Conservation (phyloP, 2,113 vertebrate genomes). For the Clarias gariepinus region DNA sequence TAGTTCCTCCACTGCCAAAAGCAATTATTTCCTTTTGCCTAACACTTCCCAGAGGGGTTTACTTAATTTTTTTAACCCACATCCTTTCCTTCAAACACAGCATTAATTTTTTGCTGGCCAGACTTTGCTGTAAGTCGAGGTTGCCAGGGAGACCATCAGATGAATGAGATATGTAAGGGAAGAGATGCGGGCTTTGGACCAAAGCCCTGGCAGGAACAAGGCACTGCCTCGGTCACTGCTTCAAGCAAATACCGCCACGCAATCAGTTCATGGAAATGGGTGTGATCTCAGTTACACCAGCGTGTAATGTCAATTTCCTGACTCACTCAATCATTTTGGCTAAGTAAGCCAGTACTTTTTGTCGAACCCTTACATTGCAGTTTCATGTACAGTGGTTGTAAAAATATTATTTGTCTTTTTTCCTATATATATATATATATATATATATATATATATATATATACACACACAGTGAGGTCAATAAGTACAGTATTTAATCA, state of each 20-base stretch:
- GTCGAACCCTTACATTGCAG: background rate
- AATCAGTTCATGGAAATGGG: conserved; percentile 24
- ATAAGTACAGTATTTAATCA: too few species aligned
- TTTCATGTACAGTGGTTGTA: background rate
- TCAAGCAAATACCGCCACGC: conserved; percentile 41
- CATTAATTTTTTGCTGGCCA: conserved; percentile 72
- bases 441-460: too few species aligned
- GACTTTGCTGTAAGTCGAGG: conserved; percentile 69
- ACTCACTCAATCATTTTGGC: background rate
- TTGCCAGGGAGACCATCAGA: conserved; percentile 68
- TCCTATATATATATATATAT: too few species aligned
- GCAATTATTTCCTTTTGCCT: background rate
- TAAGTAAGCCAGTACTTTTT: conserved; percentile 5
- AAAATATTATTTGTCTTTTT: background rate
- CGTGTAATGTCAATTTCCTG: conserved; percentile 27
- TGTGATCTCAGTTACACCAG: conserved; percentile 10
- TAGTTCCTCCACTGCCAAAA: background rate
- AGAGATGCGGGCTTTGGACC: conserved; percentile 52
- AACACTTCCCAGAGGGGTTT: conserved; percentile 50
- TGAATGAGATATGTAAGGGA: conserved; percentile 65
- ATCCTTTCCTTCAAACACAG: conserved; percentile 64
- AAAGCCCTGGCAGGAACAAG: conserved; percentile 14
- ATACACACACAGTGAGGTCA: too few species aligned
- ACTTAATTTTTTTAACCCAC: conserved; percentile 56
- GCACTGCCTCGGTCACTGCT: conserved; percentile 28